Evolutionary conservation across 2,797 vertebrate species (phyloP).

Genomic region (Oreochromis grahami): DNA sequence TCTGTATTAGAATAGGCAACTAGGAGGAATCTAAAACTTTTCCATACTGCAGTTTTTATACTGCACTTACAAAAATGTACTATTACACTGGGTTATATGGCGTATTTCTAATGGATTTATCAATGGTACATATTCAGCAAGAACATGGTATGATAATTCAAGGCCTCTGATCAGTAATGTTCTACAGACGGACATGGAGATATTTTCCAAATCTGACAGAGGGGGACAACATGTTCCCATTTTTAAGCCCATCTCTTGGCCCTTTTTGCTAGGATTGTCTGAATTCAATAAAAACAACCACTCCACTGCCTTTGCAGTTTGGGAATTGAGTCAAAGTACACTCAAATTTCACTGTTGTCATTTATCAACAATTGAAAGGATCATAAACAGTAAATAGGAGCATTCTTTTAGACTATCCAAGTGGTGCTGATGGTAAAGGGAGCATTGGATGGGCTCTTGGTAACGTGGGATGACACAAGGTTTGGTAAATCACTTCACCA

Average conservation of each 20-base stretch:
- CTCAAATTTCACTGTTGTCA: constrained; percentile 38
- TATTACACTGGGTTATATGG: neutral
- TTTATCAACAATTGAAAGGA: constrained; percentile 40
- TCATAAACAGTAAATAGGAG: constrained; percentile 25
- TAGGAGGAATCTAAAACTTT: neutral
- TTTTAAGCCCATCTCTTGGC: constrained; percentile 13
- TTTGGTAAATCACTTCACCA: constrained; percentile 47
- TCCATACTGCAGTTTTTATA: neutral
- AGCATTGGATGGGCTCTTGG: constrained; percentile 22
- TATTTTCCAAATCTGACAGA: neutral
- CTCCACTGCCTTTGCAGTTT: constrained; percentile 33
- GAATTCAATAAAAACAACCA: constrained; percentile 34
- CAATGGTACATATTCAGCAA: neutral
- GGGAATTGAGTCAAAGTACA: constrained; percentile 18
- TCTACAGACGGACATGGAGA: neutral
- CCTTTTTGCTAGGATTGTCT: constrained; percentile 5
- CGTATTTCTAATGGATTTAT: neutral
- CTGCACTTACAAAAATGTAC: neutral
- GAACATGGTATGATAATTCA: neutral
- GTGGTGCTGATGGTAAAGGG: constrained; percentile 35
- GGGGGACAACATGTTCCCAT: neutral
- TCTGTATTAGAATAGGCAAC: neutral
- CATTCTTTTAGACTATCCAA: constrained; percentile 28
- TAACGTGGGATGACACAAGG: constrained; percentile 29
- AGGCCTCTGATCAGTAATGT: neutral